Conservation (phyloP, 2,888 invertebrate species). For the Eristalinus aeneus region DNA sequence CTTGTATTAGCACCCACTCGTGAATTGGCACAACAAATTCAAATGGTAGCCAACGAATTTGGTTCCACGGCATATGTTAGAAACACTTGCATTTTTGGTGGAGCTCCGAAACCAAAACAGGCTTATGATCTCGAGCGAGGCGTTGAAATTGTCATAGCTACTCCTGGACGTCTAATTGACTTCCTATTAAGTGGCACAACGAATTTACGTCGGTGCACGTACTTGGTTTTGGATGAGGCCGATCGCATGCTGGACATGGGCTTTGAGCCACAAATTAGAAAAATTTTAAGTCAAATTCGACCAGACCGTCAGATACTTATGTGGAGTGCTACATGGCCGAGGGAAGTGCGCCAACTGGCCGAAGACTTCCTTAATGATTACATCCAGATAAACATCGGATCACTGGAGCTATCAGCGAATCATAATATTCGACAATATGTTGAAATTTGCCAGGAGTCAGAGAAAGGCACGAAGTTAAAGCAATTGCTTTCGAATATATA, state of each 20-base stretch:
- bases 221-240: constrained; percentile 94
- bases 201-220: constrained; percentile 89
- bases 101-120: constrained; percentile 91
- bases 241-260: constrained; percentile 99
- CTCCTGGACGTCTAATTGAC: constrained; percentile 93
- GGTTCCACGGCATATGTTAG: constrained; percentile 89
- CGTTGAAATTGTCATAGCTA: constrained; percentile 94
- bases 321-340: constrained; percentile 99
- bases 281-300: constrained; percentile 95
- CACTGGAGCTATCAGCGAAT: constrained; percentile 90
- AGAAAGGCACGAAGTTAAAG: constrained; percentile 83
- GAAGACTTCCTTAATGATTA: constrained; percentile 95
- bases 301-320: constrained; percentile 97
- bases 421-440: constrained; percentile 93
- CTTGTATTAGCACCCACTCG: constrained; percentile 90
- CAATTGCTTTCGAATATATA: constrained; percentile 81
- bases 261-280: constrained; percentile 97
- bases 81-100: constrained; percentile 95
- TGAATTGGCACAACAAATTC: constrained; percentile 90
- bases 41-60: constrained; percentile 90
- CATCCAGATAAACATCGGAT: constrained; percentile 93
- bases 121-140: constrained; percentile 88
- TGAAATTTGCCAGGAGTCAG: constrained; percentile 88
- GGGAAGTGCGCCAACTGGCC: constrained; percentile 95
- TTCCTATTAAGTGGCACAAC: constrained; percentile 89